Conservation (phyloP, 2,797 vertebrate species). For the Meriones psammophilus region DNA sequence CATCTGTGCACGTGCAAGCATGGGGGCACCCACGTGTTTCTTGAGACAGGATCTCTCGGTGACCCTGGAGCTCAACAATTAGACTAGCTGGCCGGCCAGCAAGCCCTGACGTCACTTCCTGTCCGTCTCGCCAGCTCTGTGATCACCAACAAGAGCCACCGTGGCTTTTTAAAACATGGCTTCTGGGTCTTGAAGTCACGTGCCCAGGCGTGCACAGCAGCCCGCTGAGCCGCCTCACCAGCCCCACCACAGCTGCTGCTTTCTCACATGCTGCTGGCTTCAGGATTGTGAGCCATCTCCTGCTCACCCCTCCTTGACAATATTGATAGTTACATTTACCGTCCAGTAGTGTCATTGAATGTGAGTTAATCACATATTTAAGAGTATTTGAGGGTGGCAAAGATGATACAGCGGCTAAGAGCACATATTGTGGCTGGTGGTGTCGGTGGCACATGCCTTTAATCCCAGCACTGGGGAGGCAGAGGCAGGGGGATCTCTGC, state of each 20-base stretch:
- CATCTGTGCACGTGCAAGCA: background rate
- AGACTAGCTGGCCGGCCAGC: background rate
- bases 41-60: background rate
- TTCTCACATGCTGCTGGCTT: accelerated
- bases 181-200: background rate
- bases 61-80: background rate
- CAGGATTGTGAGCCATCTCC: too few species aligned
- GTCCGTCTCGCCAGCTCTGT: background rate
- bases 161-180: background rate
- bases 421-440: background rate
- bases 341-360: background rate
- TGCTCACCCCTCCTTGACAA: accelerated
- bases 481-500: background rate
- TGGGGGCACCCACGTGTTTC: background rate
- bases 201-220: background rate
- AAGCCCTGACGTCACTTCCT: background rate
- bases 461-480: background rate
- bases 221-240: background rate
- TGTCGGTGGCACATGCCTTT: background rate
- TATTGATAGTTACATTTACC: background rate
- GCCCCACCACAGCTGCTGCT: too few species aligned
- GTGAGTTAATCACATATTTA: background rate
- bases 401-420: background rate
- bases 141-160: too few species aligned
- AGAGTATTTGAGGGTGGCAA: background rate